A percentile compares a stretch with the other conserved stretches of the same genome.
Conservation (phyloP, 2,888 invertebrate genomes). For the Cabera pusaria region DNA sequence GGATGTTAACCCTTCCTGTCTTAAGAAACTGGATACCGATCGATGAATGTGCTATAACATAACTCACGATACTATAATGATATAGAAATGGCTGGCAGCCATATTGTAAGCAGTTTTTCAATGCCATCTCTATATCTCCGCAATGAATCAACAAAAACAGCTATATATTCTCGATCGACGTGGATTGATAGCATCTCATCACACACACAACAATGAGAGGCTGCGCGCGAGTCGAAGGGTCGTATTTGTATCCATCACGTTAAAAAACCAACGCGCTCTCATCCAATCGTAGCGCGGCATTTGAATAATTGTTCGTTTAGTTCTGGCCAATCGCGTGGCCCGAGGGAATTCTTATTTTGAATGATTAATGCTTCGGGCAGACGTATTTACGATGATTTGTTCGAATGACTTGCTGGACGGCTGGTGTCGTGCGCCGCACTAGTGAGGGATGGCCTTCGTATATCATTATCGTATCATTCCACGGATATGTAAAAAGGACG, state of each 20-base stretch:
- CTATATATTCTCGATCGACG: conserved; percentile 50
- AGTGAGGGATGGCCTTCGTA: conserved; percentile 58
- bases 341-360: conserved; percentile 66
- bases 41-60: conserved; percentile 16
- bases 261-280: conserved; percentile 62
- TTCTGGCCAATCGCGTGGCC: conserved; percentile 70
- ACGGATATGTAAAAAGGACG: conserved; percentile 51
- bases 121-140: conserved; percentile 34
- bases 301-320: conserved; percentile 80
- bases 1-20: conserved; percentile 8
- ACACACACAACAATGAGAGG: conserved; percentile 54
- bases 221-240: conserved; percentile 78
- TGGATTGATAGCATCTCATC: conserved; percentile 43
- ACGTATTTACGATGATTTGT: conserved; percentile 80
- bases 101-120: conserved; percentile 35
- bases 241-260: conserved; percentile 78
- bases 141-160: conserved; percentile 40
- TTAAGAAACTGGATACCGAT: conserved; percentile 14
- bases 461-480: conserved; percentile 55
- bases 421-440: conserved; percentile 57
- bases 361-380: conserved; percentile 73
- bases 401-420: conserved; percentile 59
- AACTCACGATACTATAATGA: conserved; percentile 23
- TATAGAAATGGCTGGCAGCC: conserved; percentile 25
- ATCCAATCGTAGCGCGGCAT: conserved; percentile 68